Base-by-base conservation (phyloP, 2,797 vertebrate genomes). In the Eurystomus glaucurus region DNA sequence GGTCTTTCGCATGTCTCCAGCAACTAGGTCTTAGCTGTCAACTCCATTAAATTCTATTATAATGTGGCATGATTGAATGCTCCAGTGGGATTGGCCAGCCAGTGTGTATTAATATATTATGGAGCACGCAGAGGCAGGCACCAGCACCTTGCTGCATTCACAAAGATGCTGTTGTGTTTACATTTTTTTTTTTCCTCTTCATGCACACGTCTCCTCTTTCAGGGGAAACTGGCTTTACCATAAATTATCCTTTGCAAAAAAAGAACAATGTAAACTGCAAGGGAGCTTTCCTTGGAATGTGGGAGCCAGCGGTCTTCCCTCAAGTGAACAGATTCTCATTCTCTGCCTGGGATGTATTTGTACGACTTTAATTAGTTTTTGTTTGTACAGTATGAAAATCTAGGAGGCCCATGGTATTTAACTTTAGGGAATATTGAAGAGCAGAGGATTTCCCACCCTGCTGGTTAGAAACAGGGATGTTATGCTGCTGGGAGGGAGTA, bases 21-120 rank as follows among this genome's bases (percentile, higher is more conserved):
- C 96, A 93, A 85, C 91, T 95, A 96, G 93, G 97, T 85, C 92
- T 94, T 88, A 96, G 77, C 91, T 96, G 91, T 96, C 95, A 97
- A 57, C 33, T 64, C 88, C 85, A 95, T 88, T 94, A 77, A 90
- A 93, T 97, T 95, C 85, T 88, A 96, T 97, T 93, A 91, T 88
- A 95, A 95, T 92, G 88, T 93, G 94, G 91, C 93, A 92, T 61
- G 46, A 88, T 77, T 91, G 78, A 95, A 55, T 96, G 94, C 95
- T 90, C 95, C 91, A 89, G 88, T 91, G 75, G 80, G 90, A 91
- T 66, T 92, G 95, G 81, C 84, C 77, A 90, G 94, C 74, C 91
- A 87, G 75, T 37, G 33, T 45, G 81, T 84, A 81, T 94, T 97
- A 88, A 93, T 95, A 92, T 90, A 37, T 96, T 80, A 86, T 93